Conservation (phyloP, 2,113 vertebrate genomes). For the Fulmarus glacialis region DNA sequence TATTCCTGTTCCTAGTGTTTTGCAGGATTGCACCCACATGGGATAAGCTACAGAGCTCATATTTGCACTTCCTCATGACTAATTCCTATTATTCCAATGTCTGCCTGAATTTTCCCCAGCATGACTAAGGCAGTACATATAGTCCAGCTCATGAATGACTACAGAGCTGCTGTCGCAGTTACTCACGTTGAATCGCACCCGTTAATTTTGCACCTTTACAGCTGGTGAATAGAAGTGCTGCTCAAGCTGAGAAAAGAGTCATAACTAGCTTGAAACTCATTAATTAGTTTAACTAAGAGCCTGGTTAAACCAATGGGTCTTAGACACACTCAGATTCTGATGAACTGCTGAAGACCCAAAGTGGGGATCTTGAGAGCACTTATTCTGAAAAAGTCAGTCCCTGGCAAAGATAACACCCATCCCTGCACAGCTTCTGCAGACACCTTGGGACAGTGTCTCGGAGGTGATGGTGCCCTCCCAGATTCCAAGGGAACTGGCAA, state of each 20-base stretch:
- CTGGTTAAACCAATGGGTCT: background rate
- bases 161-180: background rate
- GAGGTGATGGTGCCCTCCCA: background rate
- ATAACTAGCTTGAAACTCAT: background rate
- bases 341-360: background rate
- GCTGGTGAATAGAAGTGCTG: background rate
- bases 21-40: background rate
- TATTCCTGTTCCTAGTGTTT: background rate
- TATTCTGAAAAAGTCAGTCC: background rate
- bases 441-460: rapidly evolving
- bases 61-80: slow-evolving; percentile 49
- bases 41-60: background rate
- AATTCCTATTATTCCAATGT: slow-evolving; percentile 20
- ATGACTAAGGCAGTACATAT: background rate
- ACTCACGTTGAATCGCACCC: background rate
- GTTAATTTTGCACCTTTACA: background rate
- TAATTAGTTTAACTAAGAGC: background rate
- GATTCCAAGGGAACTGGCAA: background rate
- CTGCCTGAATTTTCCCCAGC: background rate
- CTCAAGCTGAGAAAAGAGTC: background rate
- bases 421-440: background rate
- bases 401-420: background rate
- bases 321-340: background rate
- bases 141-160: background rate
- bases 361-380: background rate